Base-by-base conservation (phyloP, 2,888 invertebrate genomes). In the Chymomyza fuscimana region DNA sequence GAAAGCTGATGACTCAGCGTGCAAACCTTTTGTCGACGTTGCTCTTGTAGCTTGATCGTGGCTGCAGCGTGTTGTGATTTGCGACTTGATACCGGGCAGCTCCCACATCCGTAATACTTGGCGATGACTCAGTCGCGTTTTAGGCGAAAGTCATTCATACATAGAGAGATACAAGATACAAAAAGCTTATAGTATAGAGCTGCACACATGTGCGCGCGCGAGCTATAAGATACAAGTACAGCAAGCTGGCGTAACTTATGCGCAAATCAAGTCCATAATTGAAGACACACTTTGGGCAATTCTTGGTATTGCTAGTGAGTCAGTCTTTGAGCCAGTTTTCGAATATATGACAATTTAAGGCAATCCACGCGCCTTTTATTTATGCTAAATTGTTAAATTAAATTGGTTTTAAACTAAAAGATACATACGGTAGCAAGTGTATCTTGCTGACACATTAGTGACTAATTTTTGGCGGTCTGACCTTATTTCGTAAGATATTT, bases 371-470 rank as follows among this genome's bases (percentile, higher is more conserved):
- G 40, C 79, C 79, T 79, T 78, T 73, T 79, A 56, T 68, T 70
- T 52, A 77, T 73, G 77, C 70, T 76, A 78, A 79, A 73, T 69
- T 70, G 15, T 46, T 66, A 69, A 51, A 58, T 15, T 46, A 78
- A 70, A 54, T 66, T 69, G 76, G n/a, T 50, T 52, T 54, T 12
- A 36, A 9, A n/a, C 16, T 32, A 32, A 51, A 16, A 63, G n/a
- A 52, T 19, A 60, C 60, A 66, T n/a, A 25, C 32, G 22, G 58
- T 15, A 58, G 29, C 40, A 22, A 16, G 22, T 51, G 63, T 50
- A 32, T 12, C 51, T 63, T 32, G 77, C 73, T 78, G 75, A 85
- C 73, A 79, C 73, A 73, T 76, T 72, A 46, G 76, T 86, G 86
- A 81, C 82, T 85, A 82, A 54, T 54, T 16, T 54, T 12, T 46